These are phyloP conservation scores for Uloborus diversus DNA, from an alignment of 1,140 invertebrate species.

Conservation along the genomic window DNA sequence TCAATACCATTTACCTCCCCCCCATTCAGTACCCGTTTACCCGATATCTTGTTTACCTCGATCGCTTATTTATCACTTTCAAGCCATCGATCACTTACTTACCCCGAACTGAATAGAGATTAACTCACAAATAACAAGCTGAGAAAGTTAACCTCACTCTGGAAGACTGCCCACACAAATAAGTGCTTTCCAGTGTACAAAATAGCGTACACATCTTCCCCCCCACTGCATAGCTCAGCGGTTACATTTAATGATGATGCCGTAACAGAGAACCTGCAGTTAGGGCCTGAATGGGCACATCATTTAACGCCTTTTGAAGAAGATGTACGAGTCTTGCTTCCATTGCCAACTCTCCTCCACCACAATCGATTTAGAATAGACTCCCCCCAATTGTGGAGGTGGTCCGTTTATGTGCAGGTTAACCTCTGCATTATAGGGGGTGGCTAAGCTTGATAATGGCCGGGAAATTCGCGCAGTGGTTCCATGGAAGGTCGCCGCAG, in stretches of 20 bases:
- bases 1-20: neutral
- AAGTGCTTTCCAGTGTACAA: no score
- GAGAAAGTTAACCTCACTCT: neutral
- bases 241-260: neutral
- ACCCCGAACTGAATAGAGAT: no score
- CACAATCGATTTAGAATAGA: neutral
- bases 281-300: neutral
- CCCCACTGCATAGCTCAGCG: neutral
- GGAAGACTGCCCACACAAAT: neutral
- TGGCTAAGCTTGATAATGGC: no score
- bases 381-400: neutral
- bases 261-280: neutral
- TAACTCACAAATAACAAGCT: neutral
- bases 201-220: no score
- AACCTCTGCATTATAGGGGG: neutral
- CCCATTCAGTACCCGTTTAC: neutral
- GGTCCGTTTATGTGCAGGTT: neutral
- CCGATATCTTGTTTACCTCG: neutral
- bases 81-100: neutral
- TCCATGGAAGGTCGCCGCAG: no score
- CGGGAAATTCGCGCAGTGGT: no score
- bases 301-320: neutral
- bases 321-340: neutral
- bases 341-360: neutral
- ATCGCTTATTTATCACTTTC: neutral